Evolutionary conservation across 1,140 invertebrate species (phyloP).

Genomic region (Phenacoccus solenopsis): DNA sequence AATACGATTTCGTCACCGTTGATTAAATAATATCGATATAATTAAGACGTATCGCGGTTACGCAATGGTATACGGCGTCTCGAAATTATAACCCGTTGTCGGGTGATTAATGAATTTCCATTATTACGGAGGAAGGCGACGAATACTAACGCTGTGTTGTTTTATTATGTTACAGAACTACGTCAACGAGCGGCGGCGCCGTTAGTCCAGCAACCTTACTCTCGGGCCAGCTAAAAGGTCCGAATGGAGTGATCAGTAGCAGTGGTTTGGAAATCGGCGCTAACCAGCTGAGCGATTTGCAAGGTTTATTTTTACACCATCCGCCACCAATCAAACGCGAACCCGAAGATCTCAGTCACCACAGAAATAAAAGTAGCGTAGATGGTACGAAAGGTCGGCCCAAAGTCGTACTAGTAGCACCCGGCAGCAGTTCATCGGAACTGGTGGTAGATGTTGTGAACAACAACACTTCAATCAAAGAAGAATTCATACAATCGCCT

Average conservation of each 20-base stretch:
- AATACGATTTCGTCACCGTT: background rate
- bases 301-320: conserved; percentile 48
- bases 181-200: conserved; percentile 36
- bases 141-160: background rate
- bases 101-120: too few relatives aligned
- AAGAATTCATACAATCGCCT: conserved; percentile 35
- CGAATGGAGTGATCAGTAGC: conserved; percentile 43
- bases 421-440: conserved; percentile 31
- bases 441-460: conserved; percentile 37
- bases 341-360: conserved; percentile 47
- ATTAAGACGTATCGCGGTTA: background rate
- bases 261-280: conserved; percentile 38
- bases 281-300: conserved; percentile 42
- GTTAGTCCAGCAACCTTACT: conserved; percentile 30
- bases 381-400: conserved; percentile 32
- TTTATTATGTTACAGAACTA: conserved; percentile 22
- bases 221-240: conserved; percentile 35
- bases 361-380: conserved; percentile 31
- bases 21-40: conserved; percentile 3
- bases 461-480: conserved; percentile 32
- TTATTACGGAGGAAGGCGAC: too few relatives aligned
- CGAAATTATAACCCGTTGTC: background rate
- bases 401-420: conserved; percentile 34
- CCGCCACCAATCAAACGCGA: conserved; percentile 47
- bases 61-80: background rate